phyloP scores from a whole-genome alignment of 2,888 invertebrate species.

The Smittia sp. region DNA sequence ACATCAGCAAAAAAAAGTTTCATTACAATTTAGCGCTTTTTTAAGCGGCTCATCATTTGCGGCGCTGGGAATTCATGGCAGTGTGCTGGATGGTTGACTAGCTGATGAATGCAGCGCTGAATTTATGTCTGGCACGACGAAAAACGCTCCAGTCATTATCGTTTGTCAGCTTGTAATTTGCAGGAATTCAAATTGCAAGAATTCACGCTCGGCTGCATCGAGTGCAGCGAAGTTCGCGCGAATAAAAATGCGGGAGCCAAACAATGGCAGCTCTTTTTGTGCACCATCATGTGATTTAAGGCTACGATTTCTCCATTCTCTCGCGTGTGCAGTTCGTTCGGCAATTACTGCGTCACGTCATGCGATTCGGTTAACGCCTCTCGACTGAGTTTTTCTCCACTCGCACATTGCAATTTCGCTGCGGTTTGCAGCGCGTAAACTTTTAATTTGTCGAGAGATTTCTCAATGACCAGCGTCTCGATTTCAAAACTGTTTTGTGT shows the following conservation, averaged over 20 bases:
- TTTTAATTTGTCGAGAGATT: not conserved
- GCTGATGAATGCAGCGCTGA: constrained; percentile 20
- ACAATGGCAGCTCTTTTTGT: constrained; percentile 15
- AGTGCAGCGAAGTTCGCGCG: not conserved
- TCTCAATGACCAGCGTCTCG: not conserved
- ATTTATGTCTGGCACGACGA: not conserved
- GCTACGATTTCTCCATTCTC: constrained; percentile 6
- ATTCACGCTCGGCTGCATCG: constrained; percentile 16
- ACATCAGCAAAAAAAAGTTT: not conserved
- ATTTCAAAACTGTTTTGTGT: not conserved
- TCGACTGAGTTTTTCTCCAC: no score
- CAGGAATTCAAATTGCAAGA: constrained; percentile 1
- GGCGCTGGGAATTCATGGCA: constrained; percentile 2
- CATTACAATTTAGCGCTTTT: constrained; percentile 8
- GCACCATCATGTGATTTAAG: constrained; percentile 34
- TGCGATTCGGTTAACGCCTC: constrained; percentile 25
- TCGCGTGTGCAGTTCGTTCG: not conserved
- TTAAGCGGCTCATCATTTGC: constrained; percentile 10
- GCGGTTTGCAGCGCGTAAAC: not conserved
- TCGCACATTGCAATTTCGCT: not conserved
- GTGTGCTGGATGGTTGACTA: not conserved
- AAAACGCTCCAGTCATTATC: constrained; percentile 17
- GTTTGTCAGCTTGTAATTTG: constrained; percentile 31
- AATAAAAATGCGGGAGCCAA: not conserved
- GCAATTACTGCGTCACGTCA: constrained; percentile 26